These are phyloP conservation scores for Falco rusticolus DNA, from an alignment of 2,797 vertebrate genomes.

Conservation along the genomic window DNA sequence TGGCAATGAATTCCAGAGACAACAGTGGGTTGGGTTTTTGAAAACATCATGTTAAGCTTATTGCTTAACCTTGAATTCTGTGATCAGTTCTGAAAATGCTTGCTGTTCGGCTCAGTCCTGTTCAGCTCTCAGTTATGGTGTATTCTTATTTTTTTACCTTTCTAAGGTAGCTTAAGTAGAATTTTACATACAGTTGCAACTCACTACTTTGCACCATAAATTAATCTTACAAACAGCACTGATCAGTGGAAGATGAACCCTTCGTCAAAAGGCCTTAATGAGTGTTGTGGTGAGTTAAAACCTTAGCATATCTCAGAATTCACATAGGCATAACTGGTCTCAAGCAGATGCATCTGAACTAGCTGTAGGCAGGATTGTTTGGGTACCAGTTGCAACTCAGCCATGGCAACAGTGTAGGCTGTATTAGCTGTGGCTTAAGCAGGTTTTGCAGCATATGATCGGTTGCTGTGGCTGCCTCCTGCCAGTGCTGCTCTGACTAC, in stretches of 20 bases:
- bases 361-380: conserved; percentile 48
- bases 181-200: background rate
- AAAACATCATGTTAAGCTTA: background rate
- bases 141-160: background rate
- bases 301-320: background rate
- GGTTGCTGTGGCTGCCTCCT: conserved; percentile 43
- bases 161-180: background rate
- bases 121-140: background rate
- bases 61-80: background rate
- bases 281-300: background rate
- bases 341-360: background rate
- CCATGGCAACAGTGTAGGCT: conserved; percentile 40
- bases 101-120: background rate
- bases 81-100: background rate
- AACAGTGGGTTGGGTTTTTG: background rate
- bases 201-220: background rate
- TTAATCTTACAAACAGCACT: background rate
- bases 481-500: background rate
- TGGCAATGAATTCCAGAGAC: background rate
- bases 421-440: conserved; percentile 5
- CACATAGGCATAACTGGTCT: background rate
- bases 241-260: background rate
- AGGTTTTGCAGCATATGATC: background rate
- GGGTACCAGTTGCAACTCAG: conserved; percentile 37
- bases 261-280: background rate